Conservation (phyloP, 2,888 invertebrate species). For the Phengaris alcon region DNA sequence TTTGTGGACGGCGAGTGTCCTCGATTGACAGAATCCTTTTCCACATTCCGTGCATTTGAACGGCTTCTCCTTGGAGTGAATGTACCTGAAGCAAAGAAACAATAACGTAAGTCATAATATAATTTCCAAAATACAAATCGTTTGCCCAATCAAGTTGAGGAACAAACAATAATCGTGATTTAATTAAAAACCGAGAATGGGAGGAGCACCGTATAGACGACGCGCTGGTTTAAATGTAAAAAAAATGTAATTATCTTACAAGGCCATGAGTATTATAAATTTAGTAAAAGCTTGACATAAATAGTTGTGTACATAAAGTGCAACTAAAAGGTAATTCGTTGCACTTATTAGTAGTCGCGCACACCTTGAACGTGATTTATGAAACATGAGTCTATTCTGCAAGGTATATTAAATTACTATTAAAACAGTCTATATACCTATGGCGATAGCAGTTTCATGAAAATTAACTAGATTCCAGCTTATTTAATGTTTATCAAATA, state of each 20-base stretch:
- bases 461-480: not conserved
- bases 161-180: slow-evolving; percentile 61
- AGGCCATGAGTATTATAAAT: not conserved
- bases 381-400: slow-evolving; percentile 72
- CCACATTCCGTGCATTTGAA: slow-evolving; percentile 98
- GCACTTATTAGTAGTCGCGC: not conserved
- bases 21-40: slow-evolving; percentile 97
- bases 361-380: slow-evolving; percentile 77
- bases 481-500: no score
- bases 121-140: slow-evolving; percentile 33
- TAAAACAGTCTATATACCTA: slow-evolving; percentile 38
- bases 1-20: slow-evolving; percentile 96
- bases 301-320: not conserved
- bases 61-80: slow-evolving; percentile 98
- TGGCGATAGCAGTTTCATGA: not conserved
- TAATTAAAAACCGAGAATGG: slow-evolving; percentile 67
- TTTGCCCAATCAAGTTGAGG: slow-evolving; percentile 46
- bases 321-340: not conserved
- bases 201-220: slow-evolving; percentile 56
- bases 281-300: not conserved
- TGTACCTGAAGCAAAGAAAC: slow-evolving; percentile 87
- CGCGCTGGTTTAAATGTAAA: slow-evolving; percentile 5
- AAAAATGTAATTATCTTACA: not conserved
- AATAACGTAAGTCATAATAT: slow-evolving; percentile 44
- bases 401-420: no score